Percentiles rank a stretch among this genome's conserved stretches.
Evolutionary conservation across 2,797 vertebrate species (phyloP).

Genomic region (Yasuhikotakia modesta): DNA sequence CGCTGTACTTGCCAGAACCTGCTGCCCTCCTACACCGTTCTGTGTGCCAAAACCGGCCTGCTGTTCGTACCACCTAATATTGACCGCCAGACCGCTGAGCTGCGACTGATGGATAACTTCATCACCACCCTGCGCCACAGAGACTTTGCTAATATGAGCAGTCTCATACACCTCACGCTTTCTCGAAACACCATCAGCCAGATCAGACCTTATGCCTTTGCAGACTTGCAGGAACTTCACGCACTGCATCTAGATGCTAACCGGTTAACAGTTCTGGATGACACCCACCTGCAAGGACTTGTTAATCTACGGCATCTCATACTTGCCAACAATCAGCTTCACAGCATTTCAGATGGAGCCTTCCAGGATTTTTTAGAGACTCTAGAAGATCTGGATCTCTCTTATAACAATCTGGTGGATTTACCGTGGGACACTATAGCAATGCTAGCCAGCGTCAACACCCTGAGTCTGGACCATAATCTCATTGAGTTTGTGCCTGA

Average conservation of each 20-base stretch:
- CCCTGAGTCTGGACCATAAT: slow-evolving; percentile 88
- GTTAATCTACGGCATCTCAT: slow-evolving; percentile 86
- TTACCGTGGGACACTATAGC: slow-evolving; percentile 86
- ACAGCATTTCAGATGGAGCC: slow-evolving; percentile 80
- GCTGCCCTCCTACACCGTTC: slow-evolving; percentile 86
- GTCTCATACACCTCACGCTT: slow-evolving; percentile 89
- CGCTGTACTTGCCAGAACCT: slow-evolving; percentile 91
- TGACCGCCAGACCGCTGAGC: slow-evolving; percentile 88
- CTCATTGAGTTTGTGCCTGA: slow-evolving; percentile 86
- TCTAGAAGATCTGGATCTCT: slow-evolving; percentile 86
- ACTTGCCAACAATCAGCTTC: slow-evolving; percentile 87
- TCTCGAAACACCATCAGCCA: slow-evolving; percentile 91
- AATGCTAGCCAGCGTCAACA: slow-evolving; percentile 84
- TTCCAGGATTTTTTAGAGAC: slow-evolving; percentile 86
- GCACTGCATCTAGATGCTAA: slow-evolving; percentile 89
- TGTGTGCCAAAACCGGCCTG: slow-evolving; percentile 89
- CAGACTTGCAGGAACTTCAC: slow-evolving; percentile 87
- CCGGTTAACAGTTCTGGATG: slow-evolving; percentile 83
- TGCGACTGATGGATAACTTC: slow-evolving; percentile 91
- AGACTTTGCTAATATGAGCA: slow-evolving; percentile 92
- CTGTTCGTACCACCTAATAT: slow-evolving; percentile 88
- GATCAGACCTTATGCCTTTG: slow-evolving; percentile 83
- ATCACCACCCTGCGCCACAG: slow-evolving; percentile 86
- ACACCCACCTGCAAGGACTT: slow-evolving; percentile 87
- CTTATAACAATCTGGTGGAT: slow-evolving; percentile 85